Evolutionary conservation across 2,797 vertebrate genomes (phyloP).

Genomic region (Luscinia luscinia): DNA sequence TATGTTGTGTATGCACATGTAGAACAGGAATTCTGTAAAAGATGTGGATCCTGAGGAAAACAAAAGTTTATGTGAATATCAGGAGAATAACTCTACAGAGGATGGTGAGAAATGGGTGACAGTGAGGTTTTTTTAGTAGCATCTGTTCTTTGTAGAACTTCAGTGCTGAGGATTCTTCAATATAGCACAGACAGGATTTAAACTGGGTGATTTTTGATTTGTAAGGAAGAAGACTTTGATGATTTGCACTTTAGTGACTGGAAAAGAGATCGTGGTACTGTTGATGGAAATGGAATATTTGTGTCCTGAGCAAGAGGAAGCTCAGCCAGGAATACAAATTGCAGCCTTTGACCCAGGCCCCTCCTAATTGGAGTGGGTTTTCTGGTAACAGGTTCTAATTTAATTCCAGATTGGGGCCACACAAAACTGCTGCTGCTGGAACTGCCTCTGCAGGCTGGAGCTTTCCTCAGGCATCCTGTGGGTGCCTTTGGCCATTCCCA

Average conservation of each 20-base stretch:
- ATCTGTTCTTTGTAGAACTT: background rate
- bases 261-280: fast-evolving
- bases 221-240: background rate
- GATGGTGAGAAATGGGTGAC: background rate
- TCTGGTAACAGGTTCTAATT: background rate
- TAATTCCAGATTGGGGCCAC: fast-evolving
- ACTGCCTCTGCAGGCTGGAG: background rate
- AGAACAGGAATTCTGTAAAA: background rate
- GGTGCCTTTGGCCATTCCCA: background rate
- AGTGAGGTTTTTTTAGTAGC: background rate
- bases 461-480: background rate
- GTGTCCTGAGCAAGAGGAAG: background rate
- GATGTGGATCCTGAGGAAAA: fast-evolving
- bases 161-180: background rate
- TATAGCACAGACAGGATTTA: background rate
- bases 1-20: background rate
- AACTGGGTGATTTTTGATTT: background rate
- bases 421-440: background rate
- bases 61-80: background rate
- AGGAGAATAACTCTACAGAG: background rate
- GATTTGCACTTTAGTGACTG: background rate
- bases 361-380: background rate
- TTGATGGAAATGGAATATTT: background rate
- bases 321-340: background rate
- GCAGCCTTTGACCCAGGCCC: background rate